Evolutionary conservation across 1,140 invertebrate genomes (phyloP).

Genomic region (Epicauta chinensis): DNA sequence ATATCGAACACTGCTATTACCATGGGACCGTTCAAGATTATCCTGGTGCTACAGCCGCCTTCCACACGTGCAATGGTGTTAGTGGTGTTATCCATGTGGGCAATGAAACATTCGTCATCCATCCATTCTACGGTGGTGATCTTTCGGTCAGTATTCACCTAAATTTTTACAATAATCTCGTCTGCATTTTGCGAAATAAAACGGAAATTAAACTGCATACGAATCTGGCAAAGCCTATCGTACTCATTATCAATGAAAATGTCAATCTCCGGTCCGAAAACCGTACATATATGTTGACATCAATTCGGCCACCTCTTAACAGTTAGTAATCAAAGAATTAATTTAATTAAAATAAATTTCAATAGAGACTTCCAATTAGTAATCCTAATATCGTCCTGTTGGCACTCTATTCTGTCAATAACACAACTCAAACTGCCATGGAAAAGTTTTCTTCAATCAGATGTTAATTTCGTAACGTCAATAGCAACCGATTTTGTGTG

Average conservation of each 20-base stretch:
- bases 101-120: constrained; percentile 95
- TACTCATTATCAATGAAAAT: constrained; percentile 18
- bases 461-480: constrained; percentile 26
- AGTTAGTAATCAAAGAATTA: no score
- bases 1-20: constrained; percentile 95
- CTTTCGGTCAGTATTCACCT: constrained; percentile 74
- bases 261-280: constrained; percentile 18
- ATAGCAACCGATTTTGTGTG: constrained; percentile 3
- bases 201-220: constrained; percentile 16
- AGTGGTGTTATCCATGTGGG: constrained; percentile 94
- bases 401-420: constrained; percentile 21
- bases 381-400: constrained; percentile 6
- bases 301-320: no score
- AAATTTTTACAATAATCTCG: neutral
- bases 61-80: constrained; percentile 95
- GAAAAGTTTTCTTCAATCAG: constrained; percentile 20
- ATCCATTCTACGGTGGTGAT: constrained; percentile 93
- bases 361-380: constrained; percentile 30
- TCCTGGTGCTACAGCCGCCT: constrained; percentile 90
- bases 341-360: no score
- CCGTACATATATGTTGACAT: constrained; percentile 6
- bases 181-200: neutral
- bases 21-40: constrained; percentile 93
- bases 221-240: constrained; percentile 8
- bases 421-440: constrained; percentile 20